These are phyloP conservation scores for Nipponacmea schrenckii DNA, from an alignment of 2,888 invertebrate species.

Conservation along the genomic window DNA sequence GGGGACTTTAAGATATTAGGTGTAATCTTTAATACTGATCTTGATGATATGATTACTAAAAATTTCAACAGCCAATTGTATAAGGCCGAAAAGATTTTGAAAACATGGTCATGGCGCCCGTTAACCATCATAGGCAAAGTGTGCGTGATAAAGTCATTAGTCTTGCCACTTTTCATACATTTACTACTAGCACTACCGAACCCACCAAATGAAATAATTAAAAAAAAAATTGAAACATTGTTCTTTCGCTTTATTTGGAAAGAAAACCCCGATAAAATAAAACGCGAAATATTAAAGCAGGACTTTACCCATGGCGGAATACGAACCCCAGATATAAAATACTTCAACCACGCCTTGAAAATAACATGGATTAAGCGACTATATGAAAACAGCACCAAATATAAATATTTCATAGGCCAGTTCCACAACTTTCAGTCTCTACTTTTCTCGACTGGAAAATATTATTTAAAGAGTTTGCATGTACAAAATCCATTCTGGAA, in stretches of 20 bases:
- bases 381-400: too few species aligned
- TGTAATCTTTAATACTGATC: slow-evolving; percentile 10
- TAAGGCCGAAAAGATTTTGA: slow-evolving; percentile 1
- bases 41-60: background rate
- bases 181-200: slow-evolving; percentile 15
- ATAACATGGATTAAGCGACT: too few species aligned
- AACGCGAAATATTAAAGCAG: too few species aligned
- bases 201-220: slow-evolving; percentile 7
- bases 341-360: too few species aligned
- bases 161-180: too few species aligned
- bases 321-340: too few species aligned
- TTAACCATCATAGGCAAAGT: slow-evolving; percentile 9
- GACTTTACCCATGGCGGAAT: too few species aligned
- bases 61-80: slow-evolving; percentile 10
- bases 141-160: slow-evolving; percentile 17
- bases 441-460: slow-evolving; percentile 20
- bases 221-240: slow-evolving; percentile 20
- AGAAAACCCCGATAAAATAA: too few species aligned
- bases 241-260: slow-evolving; percentile 19
- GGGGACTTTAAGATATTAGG: slow-evolving; percentile 18
- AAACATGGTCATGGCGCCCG: slow-evolving; percentile 7
- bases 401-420: too few species aligned
- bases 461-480: too few species aligned
- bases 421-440: too few species aligned
- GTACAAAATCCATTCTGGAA: too few species aligned